These are phyloP conservation scores for Columbina picui DNA, from an alignment of 2,113 vertebrate species.

Conservation along the genomic window DNA sequence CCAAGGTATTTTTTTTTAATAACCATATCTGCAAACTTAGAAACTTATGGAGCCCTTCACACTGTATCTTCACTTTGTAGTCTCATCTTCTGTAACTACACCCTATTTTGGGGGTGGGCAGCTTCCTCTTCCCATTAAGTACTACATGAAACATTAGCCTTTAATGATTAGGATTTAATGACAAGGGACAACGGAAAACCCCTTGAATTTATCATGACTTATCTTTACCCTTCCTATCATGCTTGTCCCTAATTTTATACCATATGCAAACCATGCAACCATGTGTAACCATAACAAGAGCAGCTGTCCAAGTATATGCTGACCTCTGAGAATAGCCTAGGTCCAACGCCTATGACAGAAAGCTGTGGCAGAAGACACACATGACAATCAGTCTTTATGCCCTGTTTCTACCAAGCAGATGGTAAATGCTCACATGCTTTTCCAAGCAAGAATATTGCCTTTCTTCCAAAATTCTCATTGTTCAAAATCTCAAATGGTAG, in stretches of 20 bases:
- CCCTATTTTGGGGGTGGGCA: background rate
- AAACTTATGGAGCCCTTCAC: background rate
- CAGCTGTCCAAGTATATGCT: slow-evolving; percentile 11
- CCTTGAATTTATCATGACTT: background rate
- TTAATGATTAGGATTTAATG: background rate
- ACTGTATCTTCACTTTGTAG: background rate
- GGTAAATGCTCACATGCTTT: background rate
- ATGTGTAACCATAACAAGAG: background rate
- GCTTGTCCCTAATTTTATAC: slow-evolving; percentile 15
- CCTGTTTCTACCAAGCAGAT: background rate
- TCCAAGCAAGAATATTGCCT: background rate
- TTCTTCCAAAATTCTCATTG: background rate
- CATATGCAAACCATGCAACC: background rate
- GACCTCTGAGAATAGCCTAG: background rate
- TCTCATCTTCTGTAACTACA: background rate
- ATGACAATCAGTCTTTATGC: background rate
- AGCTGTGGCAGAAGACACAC: background rate
- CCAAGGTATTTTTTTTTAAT: background rate
- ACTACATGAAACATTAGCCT: background rate
- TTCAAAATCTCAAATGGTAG: background rate
- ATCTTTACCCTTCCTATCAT: background rate
- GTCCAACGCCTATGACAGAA: background rate
- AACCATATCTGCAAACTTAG: background rate
- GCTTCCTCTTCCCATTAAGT: background rate
- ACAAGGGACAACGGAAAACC: background rate